Evolutionary conservation across 2,888 invertebrate genomes (phyloP).

Genomic region (Pyrrhia umbra): DNA sequence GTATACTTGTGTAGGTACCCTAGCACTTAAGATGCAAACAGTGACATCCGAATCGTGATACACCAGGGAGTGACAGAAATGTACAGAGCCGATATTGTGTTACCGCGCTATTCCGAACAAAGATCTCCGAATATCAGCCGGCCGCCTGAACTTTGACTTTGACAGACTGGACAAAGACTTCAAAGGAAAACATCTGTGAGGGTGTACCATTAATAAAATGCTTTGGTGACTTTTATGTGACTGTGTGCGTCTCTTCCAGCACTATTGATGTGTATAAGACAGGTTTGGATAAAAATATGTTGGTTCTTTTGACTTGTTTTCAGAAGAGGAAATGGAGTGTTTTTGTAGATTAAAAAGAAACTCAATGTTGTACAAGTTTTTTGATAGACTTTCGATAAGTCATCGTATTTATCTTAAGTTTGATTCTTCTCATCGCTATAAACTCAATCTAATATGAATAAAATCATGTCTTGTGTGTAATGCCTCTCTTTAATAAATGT

Average conservation of each 20-base stretch:
- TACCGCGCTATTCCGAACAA: conserved; percentile 70
- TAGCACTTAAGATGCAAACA: conserved; percentile 85
- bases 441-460: too few species aligned
- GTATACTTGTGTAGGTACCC: conserved; percentile 58
- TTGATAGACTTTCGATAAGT: not conserved
- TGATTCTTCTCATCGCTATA: too few species aligned
- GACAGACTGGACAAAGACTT: conserved; percentile 65
- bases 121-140: conserved; percentile 62
- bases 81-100: conserved; percentile 76
- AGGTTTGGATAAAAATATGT: conserved; percentile 18
- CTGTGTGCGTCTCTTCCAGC: conserved; percentile 29
- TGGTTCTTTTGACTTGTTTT: conserved; percentile 16
- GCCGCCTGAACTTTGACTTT: conserved; percentile 65
- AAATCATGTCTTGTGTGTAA: too few species aligned
- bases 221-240: conserved; percentile 36
- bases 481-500: not conserved
- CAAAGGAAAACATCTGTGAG: conserved; percentile 54
- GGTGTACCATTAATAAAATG: conserved; percentile 58
- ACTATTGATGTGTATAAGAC: conserved; percentile 32
- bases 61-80: conserved; percentile 71
- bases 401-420: too few species aligned
- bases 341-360: not conserved
- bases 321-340: not conserved
- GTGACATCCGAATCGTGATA: conserved; percentile 75
- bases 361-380: not conserved